Base-by-base conservation (phyloP, 1,140 invertebrate genomes). In the Dermatophagoides farinae region DNA sequence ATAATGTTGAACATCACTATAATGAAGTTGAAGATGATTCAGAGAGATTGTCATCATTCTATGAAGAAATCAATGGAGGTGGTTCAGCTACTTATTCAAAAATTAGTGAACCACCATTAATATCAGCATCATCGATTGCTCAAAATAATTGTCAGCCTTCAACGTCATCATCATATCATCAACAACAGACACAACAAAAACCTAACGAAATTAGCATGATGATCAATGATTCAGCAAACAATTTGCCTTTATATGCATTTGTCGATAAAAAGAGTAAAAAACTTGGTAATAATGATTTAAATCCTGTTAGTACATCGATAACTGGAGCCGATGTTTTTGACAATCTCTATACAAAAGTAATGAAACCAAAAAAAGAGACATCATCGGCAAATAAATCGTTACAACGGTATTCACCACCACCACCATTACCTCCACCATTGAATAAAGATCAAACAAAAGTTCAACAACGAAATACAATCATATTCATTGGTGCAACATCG, bases 21-120 rank as follows among this genome's bases (percentile, higher is more conserved):
- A 62, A 52, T 53, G 63, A 64, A 50, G 63, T 64, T 10, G 58
- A 60, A 52, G 53, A 55, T 18, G 55, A 61, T 22, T 51, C 39
- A n/a, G 63, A 64, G 46, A 43, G 57, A 31, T 22, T 51, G 5
- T 64, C 63, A 31, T 62, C 49, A 40, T 63, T 64, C 47, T 64
- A 64, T 62, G 63, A 64, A 55, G 63, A 64, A 44, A 64, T 64
- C 10, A 59, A 44, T 38, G 52, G 31, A 4, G 31, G 8, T 39
- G 25, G 53, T 11, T 57, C 59, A 11, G 52, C 52, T 18, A 64
- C 62, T 39, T 63, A 63, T 39, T 57, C 50, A 20, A 63, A 63
- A 38, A 61, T 61, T 41, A 41, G 38, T 49, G 54, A 62, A 40
- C 6, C 49, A 40, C 5, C 8, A 43, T 8, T 12, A 18, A 2